Evolutionary conservation across 2,113 vertebrate genomes (phyloP), one percentile per base, ranked within the genome.

Genomic region (Eretmochelys imbricata): DNA sequence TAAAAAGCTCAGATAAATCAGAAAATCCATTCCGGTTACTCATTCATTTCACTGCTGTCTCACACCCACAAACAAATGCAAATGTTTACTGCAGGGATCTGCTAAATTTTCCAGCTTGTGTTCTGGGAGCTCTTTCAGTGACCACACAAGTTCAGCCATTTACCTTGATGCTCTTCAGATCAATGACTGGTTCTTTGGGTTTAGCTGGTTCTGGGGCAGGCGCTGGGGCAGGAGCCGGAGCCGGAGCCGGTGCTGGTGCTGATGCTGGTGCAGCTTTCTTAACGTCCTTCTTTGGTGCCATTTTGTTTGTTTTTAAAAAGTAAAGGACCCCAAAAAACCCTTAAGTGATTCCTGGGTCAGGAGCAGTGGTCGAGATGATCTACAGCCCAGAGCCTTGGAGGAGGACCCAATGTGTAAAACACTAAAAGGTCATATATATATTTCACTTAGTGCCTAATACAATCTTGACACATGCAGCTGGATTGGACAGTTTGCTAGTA

Each of bases 231-330:
- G 98, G 97, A 0, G 98, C 98, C 1, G 95, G 87, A 7, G 90
- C 95, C 0, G 98, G 96, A 0, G 98, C 98, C 0, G 98, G 97
- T 0, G 98, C 98, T 0, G 98, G 96, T 5, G 98, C 98, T 1
- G 98, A 87, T 0, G 98, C 98, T 0, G 98, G 95, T 0, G 97
- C 96, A 1, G 98, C 97, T 89, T 99, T 99, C 98, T 99, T 99
- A 95, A 97, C 98, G 0, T 99, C 98, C 95, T 99, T 99, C 98
- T 99, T 99, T 97, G 98, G 98, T 98, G 98, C 98, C 98, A 99
- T 99, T 98, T 98, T 97, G 86, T 96, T 86, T 85, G 29, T 50
- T 80, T 50, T 80, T 91, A 81, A 88, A 96, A 98, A 97, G 91
- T 79, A 95, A 98, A 98, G 88, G 80, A 97, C 78, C 93, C 97